Evolutionary conservation across 2,797 vertebrate genomes (phyloP).

Genomic region (Syndactyla subalaris): DNA sequence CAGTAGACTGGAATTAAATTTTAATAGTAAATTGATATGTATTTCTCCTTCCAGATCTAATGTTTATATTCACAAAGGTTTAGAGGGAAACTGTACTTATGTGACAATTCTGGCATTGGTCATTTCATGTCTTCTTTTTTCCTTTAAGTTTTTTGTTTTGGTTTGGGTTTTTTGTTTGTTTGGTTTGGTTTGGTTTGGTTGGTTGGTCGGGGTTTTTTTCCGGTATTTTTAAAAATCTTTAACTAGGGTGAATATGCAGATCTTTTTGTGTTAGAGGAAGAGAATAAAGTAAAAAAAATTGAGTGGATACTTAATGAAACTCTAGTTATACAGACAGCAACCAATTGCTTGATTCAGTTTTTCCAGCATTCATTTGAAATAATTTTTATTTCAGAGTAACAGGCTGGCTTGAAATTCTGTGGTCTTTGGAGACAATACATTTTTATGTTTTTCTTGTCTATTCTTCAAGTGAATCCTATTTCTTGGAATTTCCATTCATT

Average conservation of each 20-base stretch:
- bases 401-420: constrained; percentile 11
- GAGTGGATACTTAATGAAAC: neutral
- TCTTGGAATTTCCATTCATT: constrained; percentile 26
- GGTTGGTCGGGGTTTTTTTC: neutral
- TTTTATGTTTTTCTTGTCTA: neutral
- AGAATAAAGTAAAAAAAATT: neutral
- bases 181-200: too few relatives aligned
- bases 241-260: neutral
- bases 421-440: neutral
- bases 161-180: too few relatives aligned
- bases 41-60: neutral
- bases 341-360: neutral
- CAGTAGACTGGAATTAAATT: neutral
- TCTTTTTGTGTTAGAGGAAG: neutral
- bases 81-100: neutral
- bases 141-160: neutral
- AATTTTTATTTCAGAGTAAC: constrained; percentile 8
- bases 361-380: constrained; percentile 5
- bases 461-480: neutral
- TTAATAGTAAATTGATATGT: neutral
- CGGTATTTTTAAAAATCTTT: neutral
- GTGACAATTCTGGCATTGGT: neutral
- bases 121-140: neutral
- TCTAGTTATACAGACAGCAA: neutral
- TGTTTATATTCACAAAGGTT: neutral